Conservation (phyloP, 2,797 vertebrate species). For the Tapera naevia region DNA sequence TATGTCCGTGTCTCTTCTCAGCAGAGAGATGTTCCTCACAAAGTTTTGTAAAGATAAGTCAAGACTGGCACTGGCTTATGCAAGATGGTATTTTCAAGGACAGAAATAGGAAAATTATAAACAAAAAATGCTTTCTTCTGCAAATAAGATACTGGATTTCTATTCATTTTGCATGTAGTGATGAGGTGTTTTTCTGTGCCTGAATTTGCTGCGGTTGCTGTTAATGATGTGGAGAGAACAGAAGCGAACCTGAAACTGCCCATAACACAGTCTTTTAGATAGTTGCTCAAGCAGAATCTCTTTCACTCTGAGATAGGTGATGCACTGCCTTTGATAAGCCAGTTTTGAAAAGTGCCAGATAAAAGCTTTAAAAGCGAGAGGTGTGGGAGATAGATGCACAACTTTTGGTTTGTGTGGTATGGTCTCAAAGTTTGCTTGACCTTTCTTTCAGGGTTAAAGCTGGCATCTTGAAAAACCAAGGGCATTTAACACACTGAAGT, state of each 20-base stretch:
- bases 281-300: neutral
- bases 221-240: neutral
- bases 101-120: neutral
- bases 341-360: neutral
- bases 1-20: neutral
- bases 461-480: neutral
- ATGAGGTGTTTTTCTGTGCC: neutral
- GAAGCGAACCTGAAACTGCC: neutral
- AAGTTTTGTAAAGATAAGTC: neutral
- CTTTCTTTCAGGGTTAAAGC: neutral
- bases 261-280: neutral
- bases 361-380: neutral
- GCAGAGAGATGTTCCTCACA: neutral
- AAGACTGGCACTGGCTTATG: neutral
- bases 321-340: neutral
- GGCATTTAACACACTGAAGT: neutral
- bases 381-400: neutral
- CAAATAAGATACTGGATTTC: neutral
- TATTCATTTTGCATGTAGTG: neutral
- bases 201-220: neutral
- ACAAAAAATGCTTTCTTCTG: neutral
- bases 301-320: neutral
- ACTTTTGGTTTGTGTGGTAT: neutral
- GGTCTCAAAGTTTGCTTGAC: neutral
- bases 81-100: neutral